Evolutionary conservation across 1,140 invertebrate species (phyloP).

Genomic region (Rhopalosiphum maidis): DNA sequence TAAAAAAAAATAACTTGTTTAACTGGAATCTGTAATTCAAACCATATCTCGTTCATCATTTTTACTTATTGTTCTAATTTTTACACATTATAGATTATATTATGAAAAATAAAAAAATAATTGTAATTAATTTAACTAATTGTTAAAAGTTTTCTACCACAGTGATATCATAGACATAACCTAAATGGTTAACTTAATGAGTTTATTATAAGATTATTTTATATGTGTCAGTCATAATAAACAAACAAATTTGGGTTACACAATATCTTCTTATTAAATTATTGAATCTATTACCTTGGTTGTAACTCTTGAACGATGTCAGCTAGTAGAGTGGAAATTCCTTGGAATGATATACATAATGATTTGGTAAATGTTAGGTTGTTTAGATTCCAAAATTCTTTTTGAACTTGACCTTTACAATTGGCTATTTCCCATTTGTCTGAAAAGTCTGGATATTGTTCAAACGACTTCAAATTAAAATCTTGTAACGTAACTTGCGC

Average conservation of each 20-base stretch:
- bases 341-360: conserved; percentile 85
- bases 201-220: no score
- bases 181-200: no score
- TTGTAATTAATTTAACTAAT: not conserved
- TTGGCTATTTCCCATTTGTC: conserved; percentile 78
- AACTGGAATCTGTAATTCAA: no score
- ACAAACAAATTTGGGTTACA: not conserved
- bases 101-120: no score
- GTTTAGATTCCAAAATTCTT: conserved; percentile 64
- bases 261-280: not conserved
- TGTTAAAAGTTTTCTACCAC: not conserved
- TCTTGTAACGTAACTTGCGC: conserved; percentile 83
- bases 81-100: no score
- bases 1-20: no score
- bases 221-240: not conserved
- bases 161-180: not conserved
- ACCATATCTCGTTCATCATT: no score
- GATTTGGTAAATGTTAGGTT: conserved; percentile 62
- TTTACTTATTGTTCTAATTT: no score
- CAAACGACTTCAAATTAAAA: conserved; percentile 72
- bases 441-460: conserved; percentile 68
- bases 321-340: conserved; percentile 72
- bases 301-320: conserved; percentile 65
- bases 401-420: conserved; percentile 64
- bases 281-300: conserved; percentile 60